A percentile compares a stretch with the other conserved stretches of the same genome.
These are phyloP conservation scores for Petrocephalus schoutedeni DNA, from an alignment of 2,797 vertebrate genomes.

Conservation along the genomic window DNA sequence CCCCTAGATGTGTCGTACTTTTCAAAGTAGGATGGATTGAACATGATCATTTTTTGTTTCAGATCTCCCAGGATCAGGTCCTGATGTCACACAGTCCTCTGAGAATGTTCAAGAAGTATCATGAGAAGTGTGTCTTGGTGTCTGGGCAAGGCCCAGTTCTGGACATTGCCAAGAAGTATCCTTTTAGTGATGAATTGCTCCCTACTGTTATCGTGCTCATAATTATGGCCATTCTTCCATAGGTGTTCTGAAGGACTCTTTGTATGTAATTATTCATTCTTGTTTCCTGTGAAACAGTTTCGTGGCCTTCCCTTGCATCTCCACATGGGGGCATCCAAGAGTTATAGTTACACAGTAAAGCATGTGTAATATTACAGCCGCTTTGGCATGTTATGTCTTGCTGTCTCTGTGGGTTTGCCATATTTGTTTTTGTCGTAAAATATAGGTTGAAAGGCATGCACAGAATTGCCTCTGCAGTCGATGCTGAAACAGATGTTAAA, in stretches of 20 bases:
- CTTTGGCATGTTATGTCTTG: neutral
- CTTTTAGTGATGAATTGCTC: neutral
- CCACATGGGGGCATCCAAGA: slow-evolving; percentile 5
- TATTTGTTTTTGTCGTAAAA: neutral
- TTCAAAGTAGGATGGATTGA: neutral
- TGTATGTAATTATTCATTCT: neutral
- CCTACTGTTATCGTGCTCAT: neutral
- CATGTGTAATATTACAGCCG: neutral
- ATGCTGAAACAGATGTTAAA: neutral
- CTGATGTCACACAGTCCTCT: slow-evolving; percentile 84
- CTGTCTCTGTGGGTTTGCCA: neutral
- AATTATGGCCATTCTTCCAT: neutral
- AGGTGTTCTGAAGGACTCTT: neutral
- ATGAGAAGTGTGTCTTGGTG: slow-evolving; percentile 77
- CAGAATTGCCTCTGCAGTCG: neutral
- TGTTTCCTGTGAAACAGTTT: neutral
- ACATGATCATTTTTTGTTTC: neutral
- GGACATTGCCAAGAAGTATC: slow-evolving; percentile 75
- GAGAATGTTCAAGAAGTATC: slow-evolving; percentile 70
- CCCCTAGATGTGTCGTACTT: neutral
- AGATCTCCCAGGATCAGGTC: slow-evolving; percentile 78
- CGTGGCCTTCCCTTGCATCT: neutral
- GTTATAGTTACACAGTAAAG: neutral
- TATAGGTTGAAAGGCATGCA: neutral
- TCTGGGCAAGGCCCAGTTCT: slow-evolving; percentile 81